phyloP scores from a whole-genome alignment of 2,797 vertebrate genomes.

The Pseudocheirus occidentalis region DNA sequence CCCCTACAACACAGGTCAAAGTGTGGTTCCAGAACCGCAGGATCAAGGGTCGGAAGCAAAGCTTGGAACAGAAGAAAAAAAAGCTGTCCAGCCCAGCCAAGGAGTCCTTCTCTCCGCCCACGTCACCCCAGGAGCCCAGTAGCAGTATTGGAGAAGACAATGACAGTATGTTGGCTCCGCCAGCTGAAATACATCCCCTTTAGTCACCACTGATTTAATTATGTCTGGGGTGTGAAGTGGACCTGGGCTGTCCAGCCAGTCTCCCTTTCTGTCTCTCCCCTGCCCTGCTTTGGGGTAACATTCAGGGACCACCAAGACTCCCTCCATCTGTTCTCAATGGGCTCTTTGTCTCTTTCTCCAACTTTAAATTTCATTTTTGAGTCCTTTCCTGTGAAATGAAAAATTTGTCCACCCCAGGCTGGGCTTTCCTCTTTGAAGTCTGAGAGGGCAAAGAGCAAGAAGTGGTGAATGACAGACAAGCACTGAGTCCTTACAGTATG shows the following conservation, averaged over 20 bases:
- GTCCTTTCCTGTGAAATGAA: not conserved
- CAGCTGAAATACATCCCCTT: slow-evolving; percentile 40
- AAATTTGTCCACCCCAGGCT: not conserved
- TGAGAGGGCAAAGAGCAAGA: not conserved
- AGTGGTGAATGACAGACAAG: not conserved
- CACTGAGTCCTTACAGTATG: too few species aligned
- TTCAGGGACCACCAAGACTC: not conserved
- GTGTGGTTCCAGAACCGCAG: slow-evolving; percentile 90
- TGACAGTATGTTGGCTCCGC: not conserved
- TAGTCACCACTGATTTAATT: not conserved
- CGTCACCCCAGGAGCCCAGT: slow-evolving; percentile 17
- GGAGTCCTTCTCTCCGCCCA: fast-evolving
- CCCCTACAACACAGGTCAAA: slow-evolving; percentile 82
- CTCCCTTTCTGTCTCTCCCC: not conserved
- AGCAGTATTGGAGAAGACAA: slow-evolving; percentile 57
- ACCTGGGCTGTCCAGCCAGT: too few species aligned
- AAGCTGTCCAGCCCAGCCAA: slow-evolving; percentile 68
- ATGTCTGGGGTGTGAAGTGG: fast-evolving
- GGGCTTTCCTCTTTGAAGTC: not conserved
- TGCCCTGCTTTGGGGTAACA: not conserved
- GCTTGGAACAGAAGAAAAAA: slow-evolving; percentile 84
- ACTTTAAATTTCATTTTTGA: not conserved
- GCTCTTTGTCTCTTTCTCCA: too few species aligned
- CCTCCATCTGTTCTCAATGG: not conserved
- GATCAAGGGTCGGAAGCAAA: slow-evolving; percentile 89